Base-by-base conservation (phyloP, 2,797 vertebrate species). In the Myoxocephalus aenaeus region DNA sequence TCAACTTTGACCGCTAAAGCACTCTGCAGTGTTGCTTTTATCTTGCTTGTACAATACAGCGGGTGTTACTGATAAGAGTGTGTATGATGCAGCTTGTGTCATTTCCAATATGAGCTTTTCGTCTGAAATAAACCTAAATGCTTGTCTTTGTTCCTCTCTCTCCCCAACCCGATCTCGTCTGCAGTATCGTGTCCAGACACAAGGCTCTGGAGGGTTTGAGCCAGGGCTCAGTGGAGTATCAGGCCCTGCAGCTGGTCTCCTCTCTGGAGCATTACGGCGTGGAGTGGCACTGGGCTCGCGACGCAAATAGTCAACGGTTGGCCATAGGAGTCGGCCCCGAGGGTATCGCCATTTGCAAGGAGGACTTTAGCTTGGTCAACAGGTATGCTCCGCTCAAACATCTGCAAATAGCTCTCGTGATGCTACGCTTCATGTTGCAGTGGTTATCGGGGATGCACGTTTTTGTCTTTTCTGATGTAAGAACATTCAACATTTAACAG, bases 291-390 rank as follows among this genome's bases (percentile, higher is more conserved):
- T 96, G 96, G 8, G 97, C 95, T 22, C 95, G 97, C 42, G 97
- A 99, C 0, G 96, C 96, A 0, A 96, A 97, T 25, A 96, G 95
- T 9, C 97, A 97, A 79, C 96, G 96, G 53, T 86, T 97, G 73
- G 96, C 97, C 22, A 96, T 99, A 12, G 98, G 98, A 9, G 96
- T 99, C 1, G 98, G 98, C 1, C 98, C 98, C 0, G 98, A 99
- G 68, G 98, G 98, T 17, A 97, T 99, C 54, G 96, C 96, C 7
- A 84, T 99, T 79, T 99, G 97, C 90, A 97, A 96, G 91, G 97
- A 99, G 44, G 97, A 99, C 86, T 97, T 98, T 82, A 97, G 88
- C 80, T 94, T 96, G 13, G 94, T 98, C 81, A 98, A 99, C 92
- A 98, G 97, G 98, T 99, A 89, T 2, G 77, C 5, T 29, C 0